Evolutionary conservation across 2,888 invertebrate genomes (phyloP).

Genomic region (Baccha elongata): DNA sequence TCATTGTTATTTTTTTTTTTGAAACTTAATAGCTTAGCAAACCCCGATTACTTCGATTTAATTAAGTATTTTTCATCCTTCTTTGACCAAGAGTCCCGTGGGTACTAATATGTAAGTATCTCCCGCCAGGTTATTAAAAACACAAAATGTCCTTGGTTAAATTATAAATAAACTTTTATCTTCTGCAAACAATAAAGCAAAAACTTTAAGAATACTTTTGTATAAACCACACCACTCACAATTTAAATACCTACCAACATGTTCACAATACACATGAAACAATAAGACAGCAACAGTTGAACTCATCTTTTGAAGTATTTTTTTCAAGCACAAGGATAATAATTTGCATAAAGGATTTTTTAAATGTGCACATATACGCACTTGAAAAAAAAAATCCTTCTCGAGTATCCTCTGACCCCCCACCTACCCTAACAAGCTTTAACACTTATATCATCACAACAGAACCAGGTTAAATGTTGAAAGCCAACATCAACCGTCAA

Average conservation of each 20-base stretch:
- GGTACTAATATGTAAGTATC: too few relatives aligned
- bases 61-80: too few relatives aligned
- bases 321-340: conserved; percentile 58
- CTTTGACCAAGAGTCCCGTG: too few relatives aligned
- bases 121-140: too few relatives aligned
- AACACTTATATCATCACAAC: conserved; percentile 18
- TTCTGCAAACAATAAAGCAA: not conserved
- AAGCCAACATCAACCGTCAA: conserved; percentile 56
- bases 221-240: conserved; percentile 11
- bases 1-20: too few relatives aligned
- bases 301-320: conserved; percentile 51
- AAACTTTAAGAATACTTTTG: not conserved
- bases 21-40: too few relatives aligned
- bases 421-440: conserved; percentile 8
- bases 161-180: not conserved
- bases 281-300: conserved; percentile 58
- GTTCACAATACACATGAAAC: conserved; percentile 25
- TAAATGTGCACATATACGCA: conserved; percentile 26
- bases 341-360: conserved; percentile 49
- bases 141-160: conserved; percentile 4
- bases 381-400: conserved; percentile 11
- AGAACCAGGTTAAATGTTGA: conserved; percentile 61
- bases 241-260: conserved; percentile 9
- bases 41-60: too few relatives aligned
- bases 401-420: conserved; percentile 21